phyloP scores from a whole-genome alignment of 2,797 vertebrate genomes.

The Prionace glauca region DNA sequence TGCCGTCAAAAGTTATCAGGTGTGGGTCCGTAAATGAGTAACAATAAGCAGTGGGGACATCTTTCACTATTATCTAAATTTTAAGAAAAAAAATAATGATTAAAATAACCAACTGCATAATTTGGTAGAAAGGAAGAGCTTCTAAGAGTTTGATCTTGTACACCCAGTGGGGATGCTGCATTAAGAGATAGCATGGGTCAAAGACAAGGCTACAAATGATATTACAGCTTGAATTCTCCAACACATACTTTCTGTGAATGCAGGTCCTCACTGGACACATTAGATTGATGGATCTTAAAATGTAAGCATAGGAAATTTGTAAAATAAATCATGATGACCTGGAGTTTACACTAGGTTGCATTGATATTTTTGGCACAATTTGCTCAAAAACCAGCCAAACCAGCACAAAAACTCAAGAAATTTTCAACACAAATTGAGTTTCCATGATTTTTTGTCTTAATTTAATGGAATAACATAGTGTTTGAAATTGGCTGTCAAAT shows the following conservation, averaged over 20 bases:
- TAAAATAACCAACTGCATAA: neutral
- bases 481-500: neutral
- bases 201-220: neutral
- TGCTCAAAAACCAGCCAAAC: neutral
- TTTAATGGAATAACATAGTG: neutral
- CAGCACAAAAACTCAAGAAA: neutral
- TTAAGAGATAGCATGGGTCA: neutral
- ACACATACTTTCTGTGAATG: neutral
- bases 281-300: neutral
- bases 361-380: neutral
- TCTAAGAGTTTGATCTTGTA: neutral
- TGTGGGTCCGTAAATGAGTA: slow-evolving; percentile 82
- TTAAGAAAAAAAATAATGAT: slow-evolving; percentile 46
- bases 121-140: neutral
- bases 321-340: neutral
- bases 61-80: slow-evolving; percentile 70
- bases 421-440: neutral
- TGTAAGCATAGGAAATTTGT: neutral
- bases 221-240: neutral
- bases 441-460: neutral
- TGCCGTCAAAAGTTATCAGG: slow-evolving; percentile 81
- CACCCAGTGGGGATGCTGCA: neutral
- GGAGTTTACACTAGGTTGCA: neutral
- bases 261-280: neutral
- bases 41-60: slow-evolving; percentile 70